Base-by-base conservation (phyloP, 2,888 invertebrate genomes). In the Morinoia aosen region DNA sequence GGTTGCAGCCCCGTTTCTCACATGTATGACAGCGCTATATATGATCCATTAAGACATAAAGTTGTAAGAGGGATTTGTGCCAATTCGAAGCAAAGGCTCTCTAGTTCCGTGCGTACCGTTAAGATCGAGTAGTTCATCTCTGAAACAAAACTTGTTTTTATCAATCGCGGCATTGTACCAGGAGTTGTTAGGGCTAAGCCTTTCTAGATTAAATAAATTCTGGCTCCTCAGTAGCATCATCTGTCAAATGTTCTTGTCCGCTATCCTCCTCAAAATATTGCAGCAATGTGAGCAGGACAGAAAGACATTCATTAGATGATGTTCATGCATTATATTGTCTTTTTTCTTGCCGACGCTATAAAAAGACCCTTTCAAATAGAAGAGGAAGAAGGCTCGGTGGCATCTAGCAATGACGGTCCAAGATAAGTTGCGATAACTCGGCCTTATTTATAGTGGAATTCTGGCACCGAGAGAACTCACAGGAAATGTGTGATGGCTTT, bases 331-430 rank as follows among this genome's bases (percentile, higher is more conserved):
- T 90, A 93, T 57, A 93, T 93, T 93, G 93, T 93, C 58, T 93
- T 93, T 93, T 93, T 57, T 93, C 57, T 56, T 33, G 56, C 57
- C 93, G 93, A 33, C 48, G 56, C 93, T 10, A 48, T 33, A 93
- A 93, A 57, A 93, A 93, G 93, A 93, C n/a, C 58, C 93, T 93
- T 90, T 90, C 90, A 90, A 90, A 90, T 90, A 90, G 90, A 40
- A 57, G 93, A 93, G 58, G 93, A 57, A 57, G 93, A 93, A 93
- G 93, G 93, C 93, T 93, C 58, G 93, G 93, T 93, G 93, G 93
- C 93, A 93, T 93, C 93, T 93, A 93, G 93, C 93, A 93, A 93
- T 93, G 93, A 93, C 93, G 93, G 93, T 57, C 57, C 93, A 57
- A 93, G 93, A 93, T 93, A 93, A 93, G 93, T 57, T 57, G 93